Percentiles rank a stretch among this genome's conserved stretches.
Evolutionary conservation across 2,797 vertebrate species (phyloP).

Genomic region (Chelon auratus): DNA sequence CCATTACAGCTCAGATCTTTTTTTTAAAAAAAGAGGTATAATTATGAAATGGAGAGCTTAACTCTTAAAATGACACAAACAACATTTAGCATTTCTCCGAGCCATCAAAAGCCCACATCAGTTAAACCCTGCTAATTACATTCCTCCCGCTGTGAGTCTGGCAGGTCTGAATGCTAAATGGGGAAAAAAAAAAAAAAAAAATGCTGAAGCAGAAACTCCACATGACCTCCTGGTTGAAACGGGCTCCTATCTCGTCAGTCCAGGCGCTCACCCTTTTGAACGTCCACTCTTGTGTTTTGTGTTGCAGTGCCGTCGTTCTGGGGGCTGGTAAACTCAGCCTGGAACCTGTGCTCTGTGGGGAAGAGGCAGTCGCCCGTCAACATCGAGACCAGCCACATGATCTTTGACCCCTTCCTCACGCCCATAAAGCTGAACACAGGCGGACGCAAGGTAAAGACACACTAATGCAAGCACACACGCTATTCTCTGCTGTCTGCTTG

Average conservation of each 20-base stretch:
- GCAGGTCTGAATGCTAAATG: slow-evolving; percentile 1
- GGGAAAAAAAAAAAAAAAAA: neutral
- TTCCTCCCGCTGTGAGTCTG: slow-evolving; percentile 26
- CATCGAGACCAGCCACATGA: slow-evolving; percentile 99
- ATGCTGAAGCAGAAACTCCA: neutral
- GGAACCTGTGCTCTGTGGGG: slow-evolving; percentile 98
- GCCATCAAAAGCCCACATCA: slow-evolving; percentile 32
- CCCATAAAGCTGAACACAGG: slow-evolving; percentile 97
- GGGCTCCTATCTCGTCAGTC: slow-evolving; percentile 24
- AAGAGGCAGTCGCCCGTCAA: slow-evolving; percentile 98
- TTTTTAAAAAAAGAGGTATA: too few species aligned
- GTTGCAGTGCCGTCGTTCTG: slow-evolving; percentile 97
- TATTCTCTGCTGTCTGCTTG: neutral
- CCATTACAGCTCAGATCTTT: too few species aligned
- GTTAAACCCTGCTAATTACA: slow-evolving; percentile 27
- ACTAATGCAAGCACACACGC: neutral
- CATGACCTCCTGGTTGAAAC: slow-evolving; percentile 16
- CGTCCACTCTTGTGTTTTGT: slow-evolving; percentile 37
- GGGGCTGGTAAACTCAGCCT: slow-evolving; percentile 99
- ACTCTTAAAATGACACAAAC: neutral
- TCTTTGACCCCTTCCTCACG: slow-evolving; percentile 97
- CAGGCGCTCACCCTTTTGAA: slow-evolving; percentile 37
- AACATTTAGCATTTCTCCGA: neutral
- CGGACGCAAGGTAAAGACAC: slow-evolving; percentile 91
- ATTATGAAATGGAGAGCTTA: too few species aligned